Evolutionary conservation across 2,888 invertebrate species (phyloP), one percentile per base, ranked within the genome.

Genomic region (Luperina testacea): DNA sequence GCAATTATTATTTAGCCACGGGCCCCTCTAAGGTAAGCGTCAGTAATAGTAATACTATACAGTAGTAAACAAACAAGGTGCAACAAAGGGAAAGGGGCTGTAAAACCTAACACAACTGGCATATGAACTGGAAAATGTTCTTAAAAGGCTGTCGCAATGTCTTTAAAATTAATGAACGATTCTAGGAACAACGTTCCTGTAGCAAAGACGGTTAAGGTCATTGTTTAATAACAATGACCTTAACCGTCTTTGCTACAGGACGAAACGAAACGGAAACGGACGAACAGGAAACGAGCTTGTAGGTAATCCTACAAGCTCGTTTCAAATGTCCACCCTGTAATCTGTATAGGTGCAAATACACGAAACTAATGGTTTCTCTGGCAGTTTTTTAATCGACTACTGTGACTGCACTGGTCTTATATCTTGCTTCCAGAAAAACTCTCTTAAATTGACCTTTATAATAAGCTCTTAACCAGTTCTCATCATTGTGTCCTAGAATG

Each of bases 121-220:
- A 68, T 38, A 61, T 27, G 24, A 68, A 53, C 61, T 53, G 38
- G 24, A 45, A 68, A 68, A 73, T 61, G 32, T 53, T 67, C 59
- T 32, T 59, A 42, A 42, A 65, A 64, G 48, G n/a, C 57, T 59
- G 38, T 61, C 51, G 51, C 42, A 78, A n/a, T 68, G 59, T 42
- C 48, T 77, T 77, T 27, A 77, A 61, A 59, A 51, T 42, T 42
- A 72, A 79, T 59, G 27, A 20, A 9, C 57, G n/a, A 17, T 51
- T 27, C 38, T 24, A 27, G 27, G 38, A 57, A 38, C 0, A n/a
- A n/a, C 42, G 65, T 79, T 72, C 38, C 53, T 64, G 32, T 27
- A 64, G 45, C 1, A 45, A 57, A 2, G 1, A 64, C 15, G 11
- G 48, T 24, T 38, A 38, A 7, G 48, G 11, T n/a, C n/a, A n/a